Evolutionary conservation across 2,797 vertebrate genomes (phyloP), one percentile per base, ranked within the genome.

Genomic region (Brachymystax lenok): DNA sequence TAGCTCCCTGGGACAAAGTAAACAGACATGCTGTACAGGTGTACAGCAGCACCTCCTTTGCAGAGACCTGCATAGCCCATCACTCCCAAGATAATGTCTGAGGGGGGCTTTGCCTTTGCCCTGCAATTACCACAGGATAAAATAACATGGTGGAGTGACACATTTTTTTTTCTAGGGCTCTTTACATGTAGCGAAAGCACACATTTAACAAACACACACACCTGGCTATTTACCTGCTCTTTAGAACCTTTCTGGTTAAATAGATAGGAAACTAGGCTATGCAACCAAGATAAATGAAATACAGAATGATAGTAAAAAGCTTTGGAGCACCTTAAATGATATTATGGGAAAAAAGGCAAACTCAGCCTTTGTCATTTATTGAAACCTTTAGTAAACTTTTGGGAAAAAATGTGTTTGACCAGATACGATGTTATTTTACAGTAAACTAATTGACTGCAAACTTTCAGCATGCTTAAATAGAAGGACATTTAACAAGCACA

Each of bases 111-210:
- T 33, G 16, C 66, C 30, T 67, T 67, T 33, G 6, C 66, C 28
- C 66, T 67, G 64, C 28, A 67, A 67, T 67, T 67, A 67, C 28
- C 17, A 30, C 59, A 63, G 21, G 12, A 63, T 24, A 63, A 67
- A 30, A 33, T 5, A 67, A 19, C 66, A 33, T 16, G 14, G 27
- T 67, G 14, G 66, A 67, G 30, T 67, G 30, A 4, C 16, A 35
- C 14, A 16, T 67, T 7, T 17, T 19, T 19, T 5, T 19, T 33
- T 67, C 3, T 67, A 33, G 66, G 66, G 14, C 16, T 67, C 66
- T 67, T 33, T 35, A 33, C 16, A 67, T 35, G 66, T 30, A 67
- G 5, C 16, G 28, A 67, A 33, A 67, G 2, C 28, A 67, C 64
- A 7, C 27, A 33, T 67, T 67, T 33, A 30, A 67, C 27, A 67